Base-by-base conservation (phyloP, 2,113 vertebrate genomes). In the Strix aluco region DNA sequence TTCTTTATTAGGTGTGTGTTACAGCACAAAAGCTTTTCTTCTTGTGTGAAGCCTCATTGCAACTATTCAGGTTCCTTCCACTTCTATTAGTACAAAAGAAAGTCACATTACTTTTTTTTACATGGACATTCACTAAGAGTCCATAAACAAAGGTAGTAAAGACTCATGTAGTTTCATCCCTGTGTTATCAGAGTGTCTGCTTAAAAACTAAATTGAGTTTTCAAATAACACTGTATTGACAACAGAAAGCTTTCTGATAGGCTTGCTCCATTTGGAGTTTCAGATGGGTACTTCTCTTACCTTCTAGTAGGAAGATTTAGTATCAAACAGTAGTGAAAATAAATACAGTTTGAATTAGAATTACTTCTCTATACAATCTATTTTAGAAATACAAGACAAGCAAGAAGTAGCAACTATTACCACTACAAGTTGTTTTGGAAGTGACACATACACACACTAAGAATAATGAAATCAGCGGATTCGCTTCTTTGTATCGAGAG, bases 371-470 rank as follows among this genome's bases (percentile, higher is more conserved):
- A 27, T n/a, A 44, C 11, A 16, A 65, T 57, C 32, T 46, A 26
- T 71, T 88, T 89, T 34, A 80, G 10, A 17, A 86, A 69, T 29
- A 61, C 2, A 67, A 79, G 9, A 49, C 15, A 79, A 77, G 20
- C 11, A 80, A 57, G 22, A 69, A 40, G 18, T 11, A 12, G 5
- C 13, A 77, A 38, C 34, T 71, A 6, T 75, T 42, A 51, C 65
- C 5, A 17, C 11, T 17, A n/a, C 8, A 54, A 42, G 42, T 51
- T 71, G 11, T 26, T 90, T 55, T 62, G n/a, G 25, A 92, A 58
- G 17, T 74, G n/a, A n/a, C 9, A n/a, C 13, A 6, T 11, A 25
- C 4, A 3, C 9, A 18, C 0, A 2, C 13, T 42, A 58, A 74
- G 47, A 72, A 61, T 34, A 71, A 63, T 32, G 8, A 40, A 71